Evolutionary conservation across 2,888 invertebrate species (phyloP).

Genomic region (Xestia c-nigrum): DNA sequence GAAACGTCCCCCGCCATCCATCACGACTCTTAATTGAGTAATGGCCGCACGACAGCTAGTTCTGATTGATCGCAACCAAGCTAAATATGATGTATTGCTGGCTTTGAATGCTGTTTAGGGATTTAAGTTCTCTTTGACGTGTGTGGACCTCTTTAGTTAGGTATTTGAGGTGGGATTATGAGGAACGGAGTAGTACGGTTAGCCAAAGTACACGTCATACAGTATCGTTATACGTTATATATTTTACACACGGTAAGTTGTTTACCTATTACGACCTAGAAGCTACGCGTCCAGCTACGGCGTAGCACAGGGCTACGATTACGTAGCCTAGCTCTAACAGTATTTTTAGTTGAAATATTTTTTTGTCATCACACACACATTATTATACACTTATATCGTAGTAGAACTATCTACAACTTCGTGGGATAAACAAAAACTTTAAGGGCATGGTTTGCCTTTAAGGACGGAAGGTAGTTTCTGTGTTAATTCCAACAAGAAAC

Average conservation of each 20-base stretch:
- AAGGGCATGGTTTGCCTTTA: neutral
- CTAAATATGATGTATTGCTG: slow-evolving; percentile 77
- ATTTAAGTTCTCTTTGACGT: slow-evolving; percentile 39
- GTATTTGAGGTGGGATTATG: neutral
- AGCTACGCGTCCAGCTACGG: slow-evolving; percentile 2
- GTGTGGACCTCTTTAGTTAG: neutral
- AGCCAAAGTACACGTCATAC: too few species aligned
- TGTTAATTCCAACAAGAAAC: slow-evolving; percentile 23
- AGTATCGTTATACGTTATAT: neutral
- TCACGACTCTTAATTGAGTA: slow-evolving; percentile 80
- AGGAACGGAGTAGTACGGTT: neutral
- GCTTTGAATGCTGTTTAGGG: slow-evolving; percentile 55
- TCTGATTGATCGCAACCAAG: slow-evolving; percentile 80
- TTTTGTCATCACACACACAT: neutral
- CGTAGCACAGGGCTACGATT: neutral
- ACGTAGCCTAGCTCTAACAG: neutral
- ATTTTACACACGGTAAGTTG: neutral
- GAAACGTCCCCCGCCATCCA: slow-evolving; percentile 66
- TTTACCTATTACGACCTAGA: neutral
- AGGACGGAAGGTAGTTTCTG: slow-evolving; percentile 1
- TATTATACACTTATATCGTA: neutral
- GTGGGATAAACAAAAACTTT: neutral
- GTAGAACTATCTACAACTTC: neutral
- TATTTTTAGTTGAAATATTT: neutral
- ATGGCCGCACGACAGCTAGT: slow-evolving; percentile 76